Percentiles rank a stretch among this genome's conserved stretches.
Evolutionary conservation across 2,888 invertebrate species (phyloP).

Genomic region (Antitype chi): DNA sequence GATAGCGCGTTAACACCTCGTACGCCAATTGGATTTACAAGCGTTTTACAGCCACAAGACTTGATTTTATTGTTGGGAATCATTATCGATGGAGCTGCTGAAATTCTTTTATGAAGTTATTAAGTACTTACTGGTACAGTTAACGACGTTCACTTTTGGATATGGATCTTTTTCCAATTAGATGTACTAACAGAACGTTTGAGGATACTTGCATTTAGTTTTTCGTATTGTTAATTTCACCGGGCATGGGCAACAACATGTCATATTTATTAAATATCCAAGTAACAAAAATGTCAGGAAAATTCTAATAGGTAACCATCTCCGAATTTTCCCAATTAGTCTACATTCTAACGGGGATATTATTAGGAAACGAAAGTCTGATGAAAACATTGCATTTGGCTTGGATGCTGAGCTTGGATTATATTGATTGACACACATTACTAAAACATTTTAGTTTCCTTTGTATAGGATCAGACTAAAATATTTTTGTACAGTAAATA

Average conservation of each 20-base stretch:
- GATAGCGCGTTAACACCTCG: slow-evolving; percentile 70
- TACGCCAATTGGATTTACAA: slow-evolving; percentile 55
- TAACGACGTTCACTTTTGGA: not conserved
- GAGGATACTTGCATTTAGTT: not conserved
- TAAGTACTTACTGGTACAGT: not conserved
- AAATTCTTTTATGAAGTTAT: slow-evolving; percentile 33
- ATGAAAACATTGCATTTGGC: slow-evolving; percentile 1
- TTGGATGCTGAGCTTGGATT: not conserved
- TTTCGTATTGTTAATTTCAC: not conserved
- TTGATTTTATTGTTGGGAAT: slow-evolving; percentile 49
- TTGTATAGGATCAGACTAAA: not conserved
- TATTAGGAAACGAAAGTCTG: not conserved
- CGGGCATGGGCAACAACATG: not conserved
- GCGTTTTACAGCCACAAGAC: slow-evolving; percentile 40
- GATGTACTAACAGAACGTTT: not conserved
- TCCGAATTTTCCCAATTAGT: not conserved
- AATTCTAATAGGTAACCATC: not conserved
- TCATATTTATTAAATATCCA: not conserved
- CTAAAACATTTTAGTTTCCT: not conserved
- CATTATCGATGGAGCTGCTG: slow-evolving; percentile 48
- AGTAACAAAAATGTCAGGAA: not conserved
- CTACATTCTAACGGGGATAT: not conserved
- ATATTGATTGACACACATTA: too few relatives aligned
- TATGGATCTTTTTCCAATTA: not conserved
- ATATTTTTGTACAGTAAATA: not conserved